A percentile compares a stretch with the other conserved stretches of the same genome.
These are phyloP conservation scores for Molossus molossus DNA, from an alignment of 2,797 vertebrate species.

Conservation along the genomic window DNA sequence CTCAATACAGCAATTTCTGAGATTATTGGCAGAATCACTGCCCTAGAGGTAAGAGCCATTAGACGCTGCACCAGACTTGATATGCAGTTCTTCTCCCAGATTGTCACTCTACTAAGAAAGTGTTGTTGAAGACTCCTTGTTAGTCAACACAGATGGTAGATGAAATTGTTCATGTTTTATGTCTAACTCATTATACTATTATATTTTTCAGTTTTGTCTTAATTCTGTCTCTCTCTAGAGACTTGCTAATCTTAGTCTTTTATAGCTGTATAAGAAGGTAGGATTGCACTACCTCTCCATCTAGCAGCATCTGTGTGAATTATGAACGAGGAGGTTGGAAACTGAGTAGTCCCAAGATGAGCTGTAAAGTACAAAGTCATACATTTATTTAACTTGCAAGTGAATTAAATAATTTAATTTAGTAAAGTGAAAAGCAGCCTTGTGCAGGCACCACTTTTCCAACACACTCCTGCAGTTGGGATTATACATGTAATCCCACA, in stretches of 20 bases:
- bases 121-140: not conserved
- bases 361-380: not conserved
- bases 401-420: conserved; percentile 56
- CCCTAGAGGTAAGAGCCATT: conserved; percentile 93
- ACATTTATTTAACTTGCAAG: conserved; percentile 30
- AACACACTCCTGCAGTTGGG: not conserved
- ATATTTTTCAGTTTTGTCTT: conserved; percentile 25
- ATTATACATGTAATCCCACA: not conserved
- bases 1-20: conserved; percentile 95
- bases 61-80: not conserved
- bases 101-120: conserved; percentile 35
- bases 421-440: conserved; percentile 39
- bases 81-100: not conserved
- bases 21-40: conserved; percentile 93
- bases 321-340: not conserved
- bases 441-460: not conserved
- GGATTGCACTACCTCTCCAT: accelerated
- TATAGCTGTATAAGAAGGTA: not conserved
- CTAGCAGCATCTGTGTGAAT: not conserved
- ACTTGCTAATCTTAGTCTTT: conserved; percentile 89
- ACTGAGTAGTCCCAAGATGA: not conserved
- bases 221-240: conserved; percentile 86
- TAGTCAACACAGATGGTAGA: conserved; percentile 26
- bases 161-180: conserved; percentile 59
- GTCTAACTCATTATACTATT: conserved; percentile 35